phyloP scores from a whole-genome alignment of 1,140 invertebrate genomes.

The Papilio helenus region DNA sequence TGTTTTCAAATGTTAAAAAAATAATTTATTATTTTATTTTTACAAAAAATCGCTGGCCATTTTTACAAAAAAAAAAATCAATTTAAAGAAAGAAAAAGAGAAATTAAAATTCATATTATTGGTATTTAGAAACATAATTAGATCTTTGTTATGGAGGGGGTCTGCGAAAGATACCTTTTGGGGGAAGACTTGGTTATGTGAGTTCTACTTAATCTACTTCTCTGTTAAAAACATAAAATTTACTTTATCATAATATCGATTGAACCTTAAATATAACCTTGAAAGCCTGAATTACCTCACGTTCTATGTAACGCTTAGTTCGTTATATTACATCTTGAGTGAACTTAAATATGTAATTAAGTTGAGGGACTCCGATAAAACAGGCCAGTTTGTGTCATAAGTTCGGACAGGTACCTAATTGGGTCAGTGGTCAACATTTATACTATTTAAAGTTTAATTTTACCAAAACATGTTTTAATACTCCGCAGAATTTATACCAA shows the following conservation, averaged over 20 bases:
- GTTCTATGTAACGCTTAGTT: background rate
- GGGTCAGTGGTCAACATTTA: background rate
- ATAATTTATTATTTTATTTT: too few species aligned
- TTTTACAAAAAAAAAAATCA: too few species aligned
- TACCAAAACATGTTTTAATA: background rate
- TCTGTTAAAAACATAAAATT: background rate
- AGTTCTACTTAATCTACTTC: too few species aligned
- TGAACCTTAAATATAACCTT: background rate
- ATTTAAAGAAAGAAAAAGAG: too few species aligned
- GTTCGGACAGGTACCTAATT: background rate
- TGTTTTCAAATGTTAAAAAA: background rate
- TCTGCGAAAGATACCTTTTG: too few species aligned
- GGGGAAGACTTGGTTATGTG: too few species aligned
- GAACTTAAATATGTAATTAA: background rate
- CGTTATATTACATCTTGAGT: background rate
- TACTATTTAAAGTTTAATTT: background rate
- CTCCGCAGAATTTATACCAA: background rate
- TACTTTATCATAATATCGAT: background rate
- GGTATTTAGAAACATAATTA: too few species aligned
- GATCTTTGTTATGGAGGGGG: too few species aligned
- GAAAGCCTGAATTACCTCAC: background rate
- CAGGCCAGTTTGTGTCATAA: background rate
- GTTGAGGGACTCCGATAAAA: background rate
- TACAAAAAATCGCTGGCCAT: too few species aligned
- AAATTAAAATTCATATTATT: too few species aligned